Conservation (phyloP, 2,888 invertebrate genomes). For the Hemithea aestivaria region DNA sequence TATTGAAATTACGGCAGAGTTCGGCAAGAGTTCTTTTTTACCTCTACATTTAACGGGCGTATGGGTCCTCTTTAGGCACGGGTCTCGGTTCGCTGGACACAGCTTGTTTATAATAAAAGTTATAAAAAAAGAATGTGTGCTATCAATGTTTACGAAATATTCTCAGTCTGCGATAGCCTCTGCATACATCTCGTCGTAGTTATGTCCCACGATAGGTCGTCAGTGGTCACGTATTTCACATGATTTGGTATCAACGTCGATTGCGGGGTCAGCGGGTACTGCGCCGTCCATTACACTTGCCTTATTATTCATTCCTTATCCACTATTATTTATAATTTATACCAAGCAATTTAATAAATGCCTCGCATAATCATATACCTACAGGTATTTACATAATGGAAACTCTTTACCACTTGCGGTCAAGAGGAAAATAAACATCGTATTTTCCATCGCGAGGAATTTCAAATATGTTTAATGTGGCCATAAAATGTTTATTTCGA, state of each 20-base stretch:
- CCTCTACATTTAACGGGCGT: too few species aligned
- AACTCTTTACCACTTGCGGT: constrained; percentile 10
- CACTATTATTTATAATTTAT: constrained; percentile 4
- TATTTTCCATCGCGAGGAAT: constrained; percentile 15
- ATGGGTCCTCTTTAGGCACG: too few species aligned
- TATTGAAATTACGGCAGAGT: too few species aligned
- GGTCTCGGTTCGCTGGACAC: too few species aligned
- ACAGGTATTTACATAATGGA: constrained; percentile 6
- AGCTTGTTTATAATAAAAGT: neutral
- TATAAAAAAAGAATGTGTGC: constrained; percentile 2
- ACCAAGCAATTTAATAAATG: neutral
- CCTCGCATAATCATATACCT: constrained; percentile 5
- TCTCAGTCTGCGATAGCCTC: constrained; percentile 16
- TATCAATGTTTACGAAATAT: constrained; percentile 22
- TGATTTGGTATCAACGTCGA: constrained; percentile 30
- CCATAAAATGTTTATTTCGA: constrained; percentile 16
- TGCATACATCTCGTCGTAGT: constrained; percentile 3
- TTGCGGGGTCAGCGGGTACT: constrained; percentile 31
- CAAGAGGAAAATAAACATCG: constrained; percentile 19
- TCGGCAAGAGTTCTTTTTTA: too few species aligned
- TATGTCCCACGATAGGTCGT: constrained; percentile 2
- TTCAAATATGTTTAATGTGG: constrained; percentile 9
- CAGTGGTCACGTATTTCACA: constrained; percentile 9
- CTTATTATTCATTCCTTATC: neutral
- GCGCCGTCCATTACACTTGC: constrained; percentile 20